A percentile compares a stretch with the other conserved stretches of the same genome.
Evolutionary conservation across 2,113 vertebrate genomes (phyloP).

Genomic region (Dasyprocta punctata): DNA sequence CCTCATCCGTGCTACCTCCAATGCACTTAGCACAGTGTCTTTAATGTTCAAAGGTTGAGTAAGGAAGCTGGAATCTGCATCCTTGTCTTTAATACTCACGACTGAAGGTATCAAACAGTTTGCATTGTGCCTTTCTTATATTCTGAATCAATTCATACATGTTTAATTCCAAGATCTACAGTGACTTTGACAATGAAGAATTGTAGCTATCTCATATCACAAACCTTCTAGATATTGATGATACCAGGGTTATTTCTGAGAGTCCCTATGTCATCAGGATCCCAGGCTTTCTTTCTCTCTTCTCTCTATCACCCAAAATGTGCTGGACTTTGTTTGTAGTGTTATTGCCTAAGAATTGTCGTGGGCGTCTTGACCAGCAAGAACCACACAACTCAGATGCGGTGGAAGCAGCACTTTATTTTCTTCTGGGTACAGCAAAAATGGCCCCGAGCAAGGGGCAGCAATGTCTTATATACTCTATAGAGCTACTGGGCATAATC

Average conservation of each 20-base stretch:
- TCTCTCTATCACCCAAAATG: accelerated
- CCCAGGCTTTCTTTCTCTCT: not conserved
- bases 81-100: not conserved
- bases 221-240: not conserved
- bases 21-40: not conserved
- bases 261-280: not conserved
- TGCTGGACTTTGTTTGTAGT: not conserved
- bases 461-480: too few relatives aligned
- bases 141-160: not conserved
- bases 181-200: not conserved
- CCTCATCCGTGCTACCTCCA: not conserved
- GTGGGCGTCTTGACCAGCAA: too few relatives aligned
- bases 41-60: not conserved
- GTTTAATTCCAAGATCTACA: not conserved
- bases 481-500: too few relatives aligned
- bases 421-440: too few relatives aligned
- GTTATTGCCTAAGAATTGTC: too few relatives aligned
- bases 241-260: not conserved
- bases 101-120: not conserved
- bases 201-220: too few relatives aligned
- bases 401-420: too few relatives aligned
- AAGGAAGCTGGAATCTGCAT: not conserved
- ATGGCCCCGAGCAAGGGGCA: too few relatives aligned
- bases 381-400: too few relatives aligned
- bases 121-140: not conserved